Percentiles rank a stretch among this genome's conserved stretches.
Evolutionary conservation across 1,140 invertebrate species (phyloP).

Genomic region (Melanaphis sacchari): DNA sequence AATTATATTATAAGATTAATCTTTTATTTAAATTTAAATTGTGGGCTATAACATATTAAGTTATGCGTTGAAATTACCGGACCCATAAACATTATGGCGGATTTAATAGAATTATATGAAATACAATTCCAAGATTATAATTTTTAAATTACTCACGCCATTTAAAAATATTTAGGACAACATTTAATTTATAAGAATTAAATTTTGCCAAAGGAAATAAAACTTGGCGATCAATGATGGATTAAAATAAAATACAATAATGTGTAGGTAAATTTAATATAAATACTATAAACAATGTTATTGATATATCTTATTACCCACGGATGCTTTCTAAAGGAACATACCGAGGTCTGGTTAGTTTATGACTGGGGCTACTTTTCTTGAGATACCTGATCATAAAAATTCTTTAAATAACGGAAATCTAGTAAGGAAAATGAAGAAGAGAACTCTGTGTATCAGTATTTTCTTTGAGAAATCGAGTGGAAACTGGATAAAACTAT

Average conservation of each 20-base stretch:
- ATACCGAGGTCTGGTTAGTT: not conserved
- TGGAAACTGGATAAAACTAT: slow-evolving; percentile 43
- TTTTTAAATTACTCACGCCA: not conserved
- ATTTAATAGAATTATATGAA: not conserved
- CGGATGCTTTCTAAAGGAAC: not conserved
- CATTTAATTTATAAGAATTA: not conserved
- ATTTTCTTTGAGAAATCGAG: slow-evolving; percentile 44
- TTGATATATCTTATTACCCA: not conserved
- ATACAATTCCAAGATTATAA: not conserved
- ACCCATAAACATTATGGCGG: not conserved
- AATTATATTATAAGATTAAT: not conserved
- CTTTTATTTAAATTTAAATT: not conserved
- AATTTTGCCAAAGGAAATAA: not conserved
- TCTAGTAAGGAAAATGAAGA: not conserved
- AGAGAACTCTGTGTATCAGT: not conserved
- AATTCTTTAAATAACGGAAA: not conserved
- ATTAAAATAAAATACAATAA: not conserved
- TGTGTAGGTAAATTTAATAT: not conserved
- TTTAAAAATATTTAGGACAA: not conserved
- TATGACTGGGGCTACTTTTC: not conserved
- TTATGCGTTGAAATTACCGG: too few species aligned
- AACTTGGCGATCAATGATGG: not conserved
- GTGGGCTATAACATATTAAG: not conserved
- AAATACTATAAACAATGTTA: not conserved
- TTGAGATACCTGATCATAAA: not conserved